Evolutionary conservation across 2,888 invertebrate genomes (phyloP).

Genomic region (Callyntrura guangdongensis): DNA sequence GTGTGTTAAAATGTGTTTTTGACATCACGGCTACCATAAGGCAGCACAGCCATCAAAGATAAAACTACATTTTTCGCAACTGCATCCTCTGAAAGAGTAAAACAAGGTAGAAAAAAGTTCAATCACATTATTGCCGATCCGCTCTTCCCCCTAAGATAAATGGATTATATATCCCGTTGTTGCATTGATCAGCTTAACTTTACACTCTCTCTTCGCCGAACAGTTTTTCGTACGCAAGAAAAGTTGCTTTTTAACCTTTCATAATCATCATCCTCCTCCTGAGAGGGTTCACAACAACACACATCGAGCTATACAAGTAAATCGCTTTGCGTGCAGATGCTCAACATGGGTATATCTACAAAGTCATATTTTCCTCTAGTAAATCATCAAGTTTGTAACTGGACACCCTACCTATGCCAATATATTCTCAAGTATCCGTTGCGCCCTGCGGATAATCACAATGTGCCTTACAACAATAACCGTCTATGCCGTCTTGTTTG

Average conservation of each 20-base stretch:
- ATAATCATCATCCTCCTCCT: too few relatives aligned
- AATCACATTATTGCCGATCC: conserved; percentile 55
- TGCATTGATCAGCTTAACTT: conserved; percentile 44
- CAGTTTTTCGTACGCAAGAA: not conserved
- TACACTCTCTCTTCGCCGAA: conserved; percentile 32
- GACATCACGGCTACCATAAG: not conserved
- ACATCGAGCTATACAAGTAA: not conserved
- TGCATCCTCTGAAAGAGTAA: conserved; percentile 11
- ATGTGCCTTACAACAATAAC: conserved; percentile 22
- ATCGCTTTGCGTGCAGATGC: not conserved
- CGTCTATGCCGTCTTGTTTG: conserved; percentile 3
- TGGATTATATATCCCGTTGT: conserved; percentile 68
- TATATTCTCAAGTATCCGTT: conserved; percentile 56
- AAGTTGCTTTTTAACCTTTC: conserved; percentile 20
- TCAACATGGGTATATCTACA: not conserved
- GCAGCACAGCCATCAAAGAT: not conserved
- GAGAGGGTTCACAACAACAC: not conserved
- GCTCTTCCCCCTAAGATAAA: conserved; percentile 64
- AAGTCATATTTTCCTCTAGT: not conserved
- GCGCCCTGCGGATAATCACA: conserved; percentile 42
- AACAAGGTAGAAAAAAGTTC: conserved; percentile 63
- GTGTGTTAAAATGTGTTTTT: not conserved
- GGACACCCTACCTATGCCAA: conserved; percentile 68
- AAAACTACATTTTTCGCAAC: conserved; percentile 52
- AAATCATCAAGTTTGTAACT: conserved; percentile 57